Evolutionary conservation across 2,113 vertebrate genomes (phyloP).

Genomic region (Tetrao urogallus): DNA sequence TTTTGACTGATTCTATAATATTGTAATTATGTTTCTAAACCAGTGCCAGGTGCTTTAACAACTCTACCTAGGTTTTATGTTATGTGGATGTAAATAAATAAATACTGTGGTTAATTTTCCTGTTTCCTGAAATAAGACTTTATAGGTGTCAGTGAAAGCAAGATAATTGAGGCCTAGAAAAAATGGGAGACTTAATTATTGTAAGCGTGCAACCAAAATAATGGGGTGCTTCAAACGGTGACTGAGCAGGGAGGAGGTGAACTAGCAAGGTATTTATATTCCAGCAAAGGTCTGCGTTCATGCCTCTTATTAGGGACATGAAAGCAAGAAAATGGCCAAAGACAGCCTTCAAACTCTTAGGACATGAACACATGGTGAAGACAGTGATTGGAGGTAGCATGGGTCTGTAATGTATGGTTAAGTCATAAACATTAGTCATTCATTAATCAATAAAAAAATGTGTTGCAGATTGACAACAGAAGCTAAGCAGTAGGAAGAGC

Average conservation of each 20-base stretch:
- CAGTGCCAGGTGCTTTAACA: conserved; percentile 29
- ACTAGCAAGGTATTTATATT: neutral
- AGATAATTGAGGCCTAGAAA: neutral
- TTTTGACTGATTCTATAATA: conserved; percentile 47
- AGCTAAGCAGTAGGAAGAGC: neutral
- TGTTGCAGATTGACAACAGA: neutral
- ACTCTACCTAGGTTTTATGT: conserved; percentile 21
- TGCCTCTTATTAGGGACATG: neutral
- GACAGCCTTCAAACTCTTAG: fast-evolving
- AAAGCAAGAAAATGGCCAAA: neutral
- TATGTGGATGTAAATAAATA: conserved; percentile 55
- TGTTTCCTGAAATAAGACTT: conserved; percentile 50
- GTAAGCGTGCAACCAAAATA: neutral
- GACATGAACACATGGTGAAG: neutral
- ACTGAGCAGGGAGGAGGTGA: neutral
- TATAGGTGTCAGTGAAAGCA: conserved; percentile 31
- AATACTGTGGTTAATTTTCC: conserved; percentile 31
- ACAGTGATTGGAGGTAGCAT: neutral
- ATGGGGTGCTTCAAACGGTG: neutral
- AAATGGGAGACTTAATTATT: neutral
- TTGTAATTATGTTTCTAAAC: conserved; percentile 42
- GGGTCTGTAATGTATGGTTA: neutral
- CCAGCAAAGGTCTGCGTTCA: neutral
- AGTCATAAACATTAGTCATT: neutral
- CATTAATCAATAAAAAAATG: neutral